Evolutionary conservation across 1,140 invertebrate species (phyloP), one percentile per base, ranked within the genome.

Genomic region (Drosophila elegans): DNA sequence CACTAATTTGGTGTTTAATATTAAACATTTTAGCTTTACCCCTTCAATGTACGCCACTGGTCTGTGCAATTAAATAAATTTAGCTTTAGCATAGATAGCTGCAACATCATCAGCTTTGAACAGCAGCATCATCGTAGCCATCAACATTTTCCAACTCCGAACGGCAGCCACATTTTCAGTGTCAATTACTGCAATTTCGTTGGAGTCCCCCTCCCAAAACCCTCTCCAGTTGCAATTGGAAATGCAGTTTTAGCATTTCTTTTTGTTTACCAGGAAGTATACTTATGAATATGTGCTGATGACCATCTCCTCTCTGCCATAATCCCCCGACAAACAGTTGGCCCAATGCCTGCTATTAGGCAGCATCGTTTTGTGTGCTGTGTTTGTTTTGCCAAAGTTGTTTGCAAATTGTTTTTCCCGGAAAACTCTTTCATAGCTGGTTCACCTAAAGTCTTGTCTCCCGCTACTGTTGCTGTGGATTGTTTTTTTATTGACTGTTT

Each of bases 141-240:
- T 49, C 63, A 38, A 49, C 61, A 49, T 64, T 45, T 42, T n/a
- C 63, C 46, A 49, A 32, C 36, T 36, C 32, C 44, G 57, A 62
- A 45, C 57, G 61, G 57, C 66, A 75, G 62, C 69, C 67, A 53
- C 46, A 74, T 85, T 86, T 81, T 72, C 78, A 88, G 74, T 78
- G 71, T 88, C 82, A 85, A 85, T 85, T 86, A 86, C 59, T 36
- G 63, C 79, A 71, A 82, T 82, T 88, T 74, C 64, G 42, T 55
- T 34, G 12, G 21, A 41, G 16, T 29, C 38, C 21, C 38, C 34
- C 55, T 39, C 48, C 21, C 6, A 13, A 49, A 27, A 16, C 4
- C 27, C 13, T n/a, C 59, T 54, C 38, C 51, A 42, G 34, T 74
- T 84, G 49, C 32, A 53, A 54, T 34, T 62, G 12, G 3, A 78